These are phyloP conservation scores for Thunnus thynnus DNA, from an alignment of 2,113 vertebrate species.

Conservation along the genomic window DNA sequence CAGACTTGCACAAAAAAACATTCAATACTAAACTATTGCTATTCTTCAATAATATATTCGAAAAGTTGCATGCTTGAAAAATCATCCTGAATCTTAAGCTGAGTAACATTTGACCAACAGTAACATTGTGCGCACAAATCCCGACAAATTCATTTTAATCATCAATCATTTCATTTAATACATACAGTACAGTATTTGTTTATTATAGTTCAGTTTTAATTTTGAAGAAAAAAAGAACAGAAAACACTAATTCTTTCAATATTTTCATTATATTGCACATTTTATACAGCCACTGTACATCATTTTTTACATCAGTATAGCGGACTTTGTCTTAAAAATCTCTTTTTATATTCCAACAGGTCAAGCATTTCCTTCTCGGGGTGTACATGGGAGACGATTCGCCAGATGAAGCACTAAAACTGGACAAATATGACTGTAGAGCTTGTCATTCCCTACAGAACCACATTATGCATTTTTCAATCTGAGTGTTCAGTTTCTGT, in stretches of 20 bases:
- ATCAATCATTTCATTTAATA: not conserved
- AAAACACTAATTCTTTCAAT: not conserved
- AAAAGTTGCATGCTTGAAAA: constrained; percentile 2
- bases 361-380: constrained; percentile 80
- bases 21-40: not conserved
- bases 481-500: not conserved
- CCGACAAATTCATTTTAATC: not conserved
- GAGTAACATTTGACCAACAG: not conserved
- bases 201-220: not conserved
- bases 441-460: constrained; percentile 53
- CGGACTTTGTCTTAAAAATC: not conserved
- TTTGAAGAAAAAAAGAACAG: not conserved
- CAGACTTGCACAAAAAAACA: not conserved
- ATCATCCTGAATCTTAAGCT: not conserved
- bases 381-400: constrained; percentile 81
- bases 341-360: constrained; percentile 69
- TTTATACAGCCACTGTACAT: constrained; percentile 20
- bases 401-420: constrained; percentile 87
- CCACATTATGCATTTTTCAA: constrained; percentile 28
- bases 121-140: not conserved
- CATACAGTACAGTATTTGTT: not conserved
- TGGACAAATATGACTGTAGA: not conserved
- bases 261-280: constrained; percentile 1
- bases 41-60: not conserved
- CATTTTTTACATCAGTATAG: constrained; percentile 16